Base-by-base conservation (phyloP, 2,888 invertebrate species). In the Drosophila emarginata region DNA sequence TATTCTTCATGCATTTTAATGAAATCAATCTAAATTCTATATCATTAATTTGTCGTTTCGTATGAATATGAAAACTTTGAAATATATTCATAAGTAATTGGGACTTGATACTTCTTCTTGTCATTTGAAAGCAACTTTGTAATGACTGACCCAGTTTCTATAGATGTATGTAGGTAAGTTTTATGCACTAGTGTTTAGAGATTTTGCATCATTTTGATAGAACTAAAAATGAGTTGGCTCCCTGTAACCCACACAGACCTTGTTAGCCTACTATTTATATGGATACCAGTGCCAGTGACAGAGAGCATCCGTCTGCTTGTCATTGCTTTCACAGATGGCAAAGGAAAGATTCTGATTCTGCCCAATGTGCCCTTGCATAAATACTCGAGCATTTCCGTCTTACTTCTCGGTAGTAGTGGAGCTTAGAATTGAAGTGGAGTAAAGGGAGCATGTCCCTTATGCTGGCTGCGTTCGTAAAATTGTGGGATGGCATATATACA, bases 401-500 rank as follows among this genome's bases (percentile, higher is more conserved):
- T 45, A 45, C 45, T 45, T 45, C 11, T 45, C 9, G 7, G 32
- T 4, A 11, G 18, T 45, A 21, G 21, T 21, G 21, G 18, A 45
- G 45, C 45, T 45, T 21, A 45, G 12, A 45, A 21, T 21, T 45
- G 18, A 45, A 45, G 45, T 45, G 45, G 45, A 45, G 45, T 21
- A 45, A 45, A 18, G 18, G 18, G 45, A 45, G 40, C 40, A 45
- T 45, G 40, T 45, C 40, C 40, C 40, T 45, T 45, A 52, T 21
- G 52, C 23, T 52, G 52, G 7, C 12, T 57, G 39, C 23, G 18
- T 39, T 21, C 21, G 23, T 28, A 28, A 26, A 28, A 23, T 15
- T 21, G 45, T 52, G 26, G 23, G 26, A 15, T 14, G 14, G n/a
- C 36, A 37, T 26, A 51, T 26, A 74, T 79, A 69, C 80, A 83